phyloP scores from a whole-genome alignment of 1,140 invertebrate genomes.

The Nilaparvata lugens region DNA sequence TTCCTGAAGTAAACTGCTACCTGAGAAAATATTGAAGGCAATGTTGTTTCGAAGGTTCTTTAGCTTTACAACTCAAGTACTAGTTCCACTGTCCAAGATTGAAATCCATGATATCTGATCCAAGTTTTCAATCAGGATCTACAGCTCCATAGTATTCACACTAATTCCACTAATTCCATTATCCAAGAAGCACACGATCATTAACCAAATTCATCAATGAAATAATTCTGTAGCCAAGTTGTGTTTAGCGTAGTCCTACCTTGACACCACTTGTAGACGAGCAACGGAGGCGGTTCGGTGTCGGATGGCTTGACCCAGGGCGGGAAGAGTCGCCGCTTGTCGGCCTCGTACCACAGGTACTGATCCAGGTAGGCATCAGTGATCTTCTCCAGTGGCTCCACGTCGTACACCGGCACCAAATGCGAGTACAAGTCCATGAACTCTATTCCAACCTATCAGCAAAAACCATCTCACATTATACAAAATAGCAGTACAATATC shows the following conservation, averaged over 20 bases:
- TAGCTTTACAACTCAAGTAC: too few species aligned
- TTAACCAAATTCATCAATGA: background rate
- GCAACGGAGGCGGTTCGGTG: conserved; percentile 92
- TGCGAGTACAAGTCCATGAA: conserved; percentile 99
- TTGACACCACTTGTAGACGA: conserved; percentile 99
- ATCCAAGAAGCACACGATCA: background rate
- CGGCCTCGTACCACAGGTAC: conserved; percentile 99
- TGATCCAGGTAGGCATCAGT: conserved; percentile 99
- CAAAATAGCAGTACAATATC: too few species aligned
- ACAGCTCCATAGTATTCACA: too few species aligned
- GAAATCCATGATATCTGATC: too few species aligned
- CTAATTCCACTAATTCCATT: too few species aligned
- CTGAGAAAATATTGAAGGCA: too few species aligned
- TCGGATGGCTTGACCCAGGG: conserved; percentile 99
- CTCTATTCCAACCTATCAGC: conserved; percentile 82
- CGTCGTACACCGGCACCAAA: conserved; percentile 97
- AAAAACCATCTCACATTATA: background rate
- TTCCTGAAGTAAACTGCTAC: too few species aligned
- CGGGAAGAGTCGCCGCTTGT: conserved; percentile 92
- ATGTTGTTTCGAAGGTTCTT: too few species aligned
- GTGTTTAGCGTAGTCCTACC: conserved; percentile 46
- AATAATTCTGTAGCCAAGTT: background rate
- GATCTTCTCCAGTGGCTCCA: conserved; percentile 98
- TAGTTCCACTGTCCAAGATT: too few species aligned
- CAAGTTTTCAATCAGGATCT: too few species aligned